phyloP scores from a whole-genome alignment of 2,797 vertebrate species.

The Synanceia verrucosa region DNA sequence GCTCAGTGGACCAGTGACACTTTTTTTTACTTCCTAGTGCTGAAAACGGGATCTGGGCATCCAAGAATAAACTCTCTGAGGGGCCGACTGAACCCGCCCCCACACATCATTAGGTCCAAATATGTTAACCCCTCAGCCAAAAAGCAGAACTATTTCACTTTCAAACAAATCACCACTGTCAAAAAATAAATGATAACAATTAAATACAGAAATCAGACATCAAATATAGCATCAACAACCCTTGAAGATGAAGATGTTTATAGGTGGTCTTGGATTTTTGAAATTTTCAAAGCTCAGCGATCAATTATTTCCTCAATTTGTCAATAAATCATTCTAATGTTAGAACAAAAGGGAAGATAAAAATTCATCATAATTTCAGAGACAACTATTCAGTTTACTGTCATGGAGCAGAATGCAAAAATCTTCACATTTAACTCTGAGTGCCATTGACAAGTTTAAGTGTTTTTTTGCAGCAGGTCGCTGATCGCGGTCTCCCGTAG shows the following conservation, averaged over 20 bases:
- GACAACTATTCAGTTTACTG: too few species aligned
- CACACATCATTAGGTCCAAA: constrained; percentile 44
- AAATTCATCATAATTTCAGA: too few species aligned
- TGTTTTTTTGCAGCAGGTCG: too few species aligned
- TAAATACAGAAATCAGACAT: not conserved
- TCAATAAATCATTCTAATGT: too few species aligned
- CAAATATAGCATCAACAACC: too few species aligned
- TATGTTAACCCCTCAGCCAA: constrained; percentile 32
- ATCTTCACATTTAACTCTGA: not conserved
- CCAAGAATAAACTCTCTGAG: constrained; percentile 74
- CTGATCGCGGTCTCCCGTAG: too few species aligned
- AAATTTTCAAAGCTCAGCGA: too few species aligned
- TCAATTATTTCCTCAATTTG: too few species aligned
- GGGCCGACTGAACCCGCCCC: constrained; percentile 56
- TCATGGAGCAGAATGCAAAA: not conserved
- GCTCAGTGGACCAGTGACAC: constrained; percentile 80
- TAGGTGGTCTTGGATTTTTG: too few species aligned
- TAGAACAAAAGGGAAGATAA: too few species aligned
- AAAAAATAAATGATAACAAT: not conserved
- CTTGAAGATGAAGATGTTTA: too few species aligned
- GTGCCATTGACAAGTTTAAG: too few species aligned
- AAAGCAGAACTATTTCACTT: constrained; percentile 12
- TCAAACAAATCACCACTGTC: constrained; percentile 16
- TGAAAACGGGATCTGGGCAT: constrained; percentile 73
- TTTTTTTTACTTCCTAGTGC: constrained; percentile 62